phyloP scores from a whole-genome alignment of 2,888 invertebrate species.

The Callosobruchus maculatus region DNA sequence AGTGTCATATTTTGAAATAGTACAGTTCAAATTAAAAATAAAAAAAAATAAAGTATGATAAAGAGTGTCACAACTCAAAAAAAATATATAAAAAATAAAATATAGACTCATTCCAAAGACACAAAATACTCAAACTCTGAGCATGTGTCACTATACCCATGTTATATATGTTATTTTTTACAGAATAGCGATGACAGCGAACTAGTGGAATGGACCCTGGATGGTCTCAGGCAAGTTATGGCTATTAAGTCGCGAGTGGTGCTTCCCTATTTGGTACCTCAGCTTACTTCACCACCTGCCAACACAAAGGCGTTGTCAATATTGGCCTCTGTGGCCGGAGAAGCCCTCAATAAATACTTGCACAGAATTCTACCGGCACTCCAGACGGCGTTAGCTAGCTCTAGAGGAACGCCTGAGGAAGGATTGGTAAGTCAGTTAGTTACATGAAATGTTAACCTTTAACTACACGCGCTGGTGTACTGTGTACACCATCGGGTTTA shows the following conservation, averaged over 20 bases:
- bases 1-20: too few relatives aligned
- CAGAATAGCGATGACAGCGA: constrained; percentile 74
- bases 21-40: too few relatives aligned
- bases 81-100: too few relatives aligned
- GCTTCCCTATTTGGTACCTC: constrained; percentile 92
- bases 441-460: background rate
- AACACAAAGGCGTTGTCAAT: constrained; percentile 93
- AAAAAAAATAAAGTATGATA: too few relatives aligned
- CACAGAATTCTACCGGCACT: constrained; percentile 90
- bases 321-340: constrained; percentile 91
- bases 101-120: too few relatives aligned
- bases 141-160: too few relatives aligned
- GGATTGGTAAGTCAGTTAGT: constrained; percentile 29
- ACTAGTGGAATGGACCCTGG: constrained; percentile 85
- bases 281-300: constrained; percentile 82
- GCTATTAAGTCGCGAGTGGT: constrained; percentile 93
- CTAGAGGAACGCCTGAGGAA: constrained; percentile 56
- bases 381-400: constrained; percentile 68
- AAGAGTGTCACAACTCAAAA: too few relatives aligned
- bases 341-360: constrained; percentile 85
- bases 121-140: too few relatives aligned
- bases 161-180: constrained; percentile 13
- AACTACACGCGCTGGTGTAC: too few relatives aligned
- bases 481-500: too few relatives aligned
- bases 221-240: constrained; percentile 96